Evolutionary conservation across 2,888 invertebrate species (phyloP).

Genomic region (Agrochola circellaris): DNA sequence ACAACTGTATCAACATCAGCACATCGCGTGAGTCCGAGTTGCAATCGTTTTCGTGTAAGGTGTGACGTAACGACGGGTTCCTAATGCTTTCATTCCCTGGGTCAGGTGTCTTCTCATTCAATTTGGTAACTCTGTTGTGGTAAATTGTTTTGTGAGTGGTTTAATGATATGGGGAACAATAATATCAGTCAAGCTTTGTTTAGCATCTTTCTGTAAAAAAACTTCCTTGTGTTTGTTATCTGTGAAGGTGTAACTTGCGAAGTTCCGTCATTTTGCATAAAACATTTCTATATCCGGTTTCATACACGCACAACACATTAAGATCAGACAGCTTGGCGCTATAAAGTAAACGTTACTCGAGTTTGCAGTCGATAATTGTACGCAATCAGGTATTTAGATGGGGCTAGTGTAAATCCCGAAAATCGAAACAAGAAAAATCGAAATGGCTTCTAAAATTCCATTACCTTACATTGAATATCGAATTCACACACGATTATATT

Average conservation of each 20-base stretch:
- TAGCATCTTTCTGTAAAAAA: slow-evolving; percentile 16
- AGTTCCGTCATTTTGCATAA: slow-evolving; percentile 9
- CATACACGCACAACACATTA: background rate
- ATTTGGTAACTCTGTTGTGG: slow-evolving; percentile 5
- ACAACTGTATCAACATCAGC: slow-evolving; percentile 38
- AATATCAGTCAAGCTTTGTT: slow-evolving; percentile 24
- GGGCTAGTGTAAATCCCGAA: background rate
- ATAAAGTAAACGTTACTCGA: background rate
- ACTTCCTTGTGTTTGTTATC: slow-evolving; percentile 20
- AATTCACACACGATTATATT: background rate
- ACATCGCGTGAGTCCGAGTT: slow-evolving; percentile 48
- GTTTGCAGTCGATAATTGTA: background rate
- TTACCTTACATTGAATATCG: background rate
- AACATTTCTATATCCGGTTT: slow-evolving; percentile 9
- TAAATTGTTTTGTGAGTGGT: slow-evolving; percentile 4
- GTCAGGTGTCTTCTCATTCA: slow-evolving; percentile 47
- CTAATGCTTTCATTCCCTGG: slow-evolving; percentile 28
- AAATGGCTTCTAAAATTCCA: background rate
- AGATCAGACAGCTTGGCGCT: background rate
- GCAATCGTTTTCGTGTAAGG: slow-evolving; percentile 49
- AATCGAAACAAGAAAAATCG: background rate
- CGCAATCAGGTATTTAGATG: background rate
- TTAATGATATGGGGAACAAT: background rate
- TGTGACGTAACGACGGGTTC: slow-evolving; percentile 46
- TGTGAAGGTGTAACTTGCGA: slow-evolving; percentile 12